Evolutionary conservation across 2,113 vertebrate species (phyloP).

Genomic region (Tonatia bakeri): DNA sequence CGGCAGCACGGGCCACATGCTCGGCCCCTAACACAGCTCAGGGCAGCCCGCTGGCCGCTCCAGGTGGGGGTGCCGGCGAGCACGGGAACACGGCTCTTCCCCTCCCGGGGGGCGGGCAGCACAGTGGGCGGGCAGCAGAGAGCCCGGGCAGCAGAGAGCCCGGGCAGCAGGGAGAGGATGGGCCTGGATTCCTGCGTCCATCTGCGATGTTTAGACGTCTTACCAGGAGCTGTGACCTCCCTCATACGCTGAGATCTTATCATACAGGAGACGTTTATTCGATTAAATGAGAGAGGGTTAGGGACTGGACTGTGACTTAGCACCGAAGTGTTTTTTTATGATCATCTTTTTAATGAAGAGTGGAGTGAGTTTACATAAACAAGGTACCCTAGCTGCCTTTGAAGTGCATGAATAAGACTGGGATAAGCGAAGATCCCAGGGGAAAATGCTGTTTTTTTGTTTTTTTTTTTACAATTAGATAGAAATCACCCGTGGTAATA

Average conservation of each 20-base stretch:
- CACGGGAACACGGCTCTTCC: no score
- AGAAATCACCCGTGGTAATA: not conserved
- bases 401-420: not conserved
- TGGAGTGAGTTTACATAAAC: not conserved
- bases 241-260: not conserved
- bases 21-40: no score
- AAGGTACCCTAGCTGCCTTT: not conserved
- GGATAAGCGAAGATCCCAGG: not conserved
- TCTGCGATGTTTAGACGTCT: not conserved
- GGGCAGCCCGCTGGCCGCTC: no score
- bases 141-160: no score
- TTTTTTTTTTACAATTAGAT: no score
- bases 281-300: not conserved
- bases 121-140: no score
- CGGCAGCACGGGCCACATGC: no score
- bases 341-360: not conserved
- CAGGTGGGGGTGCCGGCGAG: no score
- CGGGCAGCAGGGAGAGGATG: no score
- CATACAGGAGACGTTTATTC: not conserved
- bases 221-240: not conserved
- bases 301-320: not conserved
- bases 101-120: no score
- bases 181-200: not conserved
- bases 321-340: not conserved
- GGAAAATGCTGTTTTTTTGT: no score